These are phyloP conservation scores for Acanthacorydalis orientalis DNA, from an alignment of 2,888 invertebrate genomes.

Conservation along the genomic window DNA sequence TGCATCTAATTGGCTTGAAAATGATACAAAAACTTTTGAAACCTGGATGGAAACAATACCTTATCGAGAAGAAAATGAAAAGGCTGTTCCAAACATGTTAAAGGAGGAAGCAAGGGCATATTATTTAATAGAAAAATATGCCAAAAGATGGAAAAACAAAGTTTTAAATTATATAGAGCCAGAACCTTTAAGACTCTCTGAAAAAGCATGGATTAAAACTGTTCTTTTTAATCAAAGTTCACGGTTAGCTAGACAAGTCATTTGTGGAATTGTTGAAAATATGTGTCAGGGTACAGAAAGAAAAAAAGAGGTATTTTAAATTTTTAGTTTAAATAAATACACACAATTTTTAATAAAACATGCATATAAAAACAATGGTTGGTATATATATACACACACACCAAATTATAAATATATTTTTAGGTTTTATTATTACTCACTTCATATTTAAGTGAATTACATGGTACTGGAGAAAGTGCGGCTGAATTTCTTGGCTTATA, in stretches of 20 bases:
- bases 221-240: conserved; percentile 87
- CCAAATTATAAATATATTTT: conserved; percentile 9
- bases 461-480: conserved; percentile 78
- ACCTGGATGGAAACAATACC: conserved; percentile 55
- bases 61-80: conserved; percentile 22
- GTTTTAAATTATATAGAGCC: conserved; percentile 23
- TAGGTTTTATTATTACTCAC: conserved; percentile 73
- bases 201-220: conserved; percentile 76
- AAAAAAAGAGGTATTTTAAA: conserved; percentile 38
- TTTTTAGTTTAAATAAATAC: background rate
- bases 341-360: no score
- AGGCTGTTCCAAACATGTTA: conserved; percentile 18
- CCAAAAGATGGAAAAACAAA: conserved; percentile 42
- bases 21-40: conserved; percentile 51
- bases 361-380: no score
- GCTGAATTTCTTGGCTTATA: conserved; percentile 81
- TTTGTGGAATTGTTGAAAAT: conserved; percentile 75
- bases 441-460: conserved; percentile 72
- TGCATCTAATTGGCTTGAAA: conserved; percentile 54
- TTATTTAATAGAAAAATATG: conserved; percentile 63
- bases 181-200: conserved; percentile 41
- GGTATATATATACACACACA: no score
- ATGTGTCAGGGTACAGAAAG: conserved; percentile 53
- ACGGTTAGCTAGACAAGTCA: conserved; percentile 71
- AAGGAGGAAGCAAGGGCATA: conserved; percentile 17